Conservation (phyloP, 2,888 invertebrate species). For the Luperina testacea region DNA sequence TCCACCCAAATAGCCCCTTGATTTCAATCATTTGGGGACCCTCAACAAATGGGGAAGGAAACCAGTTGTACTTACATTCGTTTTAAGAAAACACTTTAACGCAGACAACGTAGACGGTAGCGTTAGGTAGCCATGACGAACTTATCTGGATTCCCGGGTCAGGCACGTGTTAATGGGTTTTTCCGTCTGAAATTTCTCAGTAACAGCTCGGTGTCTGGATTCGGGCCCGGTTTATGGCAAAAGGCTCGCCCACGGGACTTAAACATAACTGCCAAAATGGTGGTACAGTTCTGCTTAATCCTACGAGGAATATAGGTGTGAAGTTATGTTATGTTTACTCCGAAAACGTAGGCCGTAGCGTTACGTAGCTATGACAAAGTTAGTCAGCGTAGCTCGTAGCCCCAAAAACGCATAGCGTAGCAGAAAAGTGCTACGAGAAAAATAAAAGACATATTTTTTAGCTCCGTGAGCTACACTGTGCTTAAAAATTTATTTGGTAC, state of each 20-base stretch:
- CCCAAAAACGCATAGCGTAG: background rate
- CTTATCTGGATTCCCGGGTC: background rate
- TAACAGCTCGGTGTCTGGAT: no score
- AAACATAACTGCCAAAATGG: background rate
- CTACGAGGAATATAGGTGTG: background rate
- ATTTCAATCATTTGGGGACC: no score
- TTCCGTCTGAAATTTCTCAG: no score
- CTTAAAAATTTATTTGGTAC: slow-evolving; percentile 28
- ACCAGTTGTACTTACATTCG: background rate
- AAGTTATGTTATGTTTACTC: no score
- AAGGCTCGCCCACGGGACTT: no score
- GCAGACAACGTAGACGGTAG: background rate
- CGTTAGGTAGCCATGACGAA: background rate
- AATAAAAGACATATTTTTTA: slow-evolving; percentile 22
- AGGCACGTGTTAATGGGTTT: no score
- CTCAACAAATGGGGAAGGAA: background rate
- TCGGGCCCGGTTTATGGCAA: no score
- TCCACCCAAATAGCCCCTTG: background rate
- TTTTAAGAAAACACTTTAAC: background rate
- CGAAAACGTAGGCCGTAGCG: background rate
- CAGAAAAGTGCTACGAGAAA: slow-evolving; percentile 24
- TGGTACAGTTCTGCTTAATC: background rate
- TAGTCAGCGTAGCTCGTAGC: slow-evolving; percentile 33
- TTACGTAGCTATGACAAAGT: slow-evolving; percentile 5
- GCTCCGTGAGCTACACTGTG: background rate